Evolutionary conservation across 2,888 invertebrate genomes (phyloP).

Genomic region (Hypercompe scribonia): DNA sequence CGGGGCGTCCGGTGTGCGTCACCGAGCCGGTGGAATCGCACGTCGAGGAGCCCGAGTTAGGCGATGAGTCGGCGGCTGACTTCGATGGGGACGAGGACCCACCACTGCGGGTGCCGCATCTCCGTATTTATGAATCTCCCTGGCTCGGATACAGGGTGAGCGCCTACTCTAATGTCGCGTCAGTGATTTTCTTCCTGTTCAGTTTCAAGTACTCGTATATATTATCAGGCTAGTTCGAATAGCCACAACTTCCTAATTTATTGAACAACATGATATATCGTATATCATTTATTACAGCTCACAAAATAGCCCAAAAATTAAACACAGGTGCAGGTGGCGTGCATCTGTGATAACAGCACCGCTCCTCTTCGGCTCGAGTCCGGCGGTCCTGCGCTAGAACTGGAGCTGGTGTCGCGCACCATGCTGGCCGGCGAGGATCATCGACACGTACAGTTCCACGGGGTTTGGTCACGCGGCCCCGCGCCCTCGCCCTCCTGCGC

Average conservation of each 20-base stretch:
- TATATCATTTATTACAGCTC: too few species aligned
- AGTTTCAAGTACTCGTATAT: too few species aligned
- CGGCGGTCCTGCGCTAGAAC: slow-evolving; percentile 87
- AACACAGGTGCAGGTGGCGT: slow-evolving; percentile 89
- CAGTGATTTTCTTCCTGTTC: background rate
- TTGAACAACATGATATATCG: too few species aligned
- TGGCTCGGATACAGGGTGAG: slow-evolving; percentile 89
- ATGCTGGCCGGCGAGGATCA: slow-evolving; percentile 93
- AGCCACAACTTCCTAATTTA: too few species aligned
- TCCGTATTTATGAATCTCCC: slow-evolving; percentile 89
- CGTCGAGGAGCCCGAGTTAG: slow-evolving; percentile 44
- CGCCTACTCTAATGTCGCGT: background rate
- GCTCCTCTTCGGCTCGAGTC: slow-evolving; percentile 64
- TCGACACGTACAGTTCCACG: slow-evolving; percentile 92
- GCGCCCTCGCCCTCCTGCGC: slow-evolving; percentile 57
- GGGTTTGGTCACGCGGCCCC: slow-evolving; percentile 76
- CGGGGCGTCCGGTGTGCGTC: slow-evolving; percentile 85
- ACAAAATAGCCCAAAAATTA: background rate
- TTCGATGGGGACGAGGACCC: slow-evolving; percentile 68
- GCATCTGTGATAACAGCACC: slow-evolving; percentile 91
- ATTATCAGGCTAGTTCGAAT: too few species aligned
- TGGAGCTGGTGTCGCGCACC: slow-evolving; percentile 91
- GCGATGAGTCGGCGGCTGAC: slow-evolving; percentile 39
- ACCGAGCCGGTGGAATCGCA: slow-evolving; percentile 59
- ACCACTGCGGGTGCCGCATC: slow-evolving; percentile 81